These are phyloP conservation scores for Magallana nippona DNA, from an alignment of 2,888 invertebrate genomes.

Conservation along the genomic window DNA sequence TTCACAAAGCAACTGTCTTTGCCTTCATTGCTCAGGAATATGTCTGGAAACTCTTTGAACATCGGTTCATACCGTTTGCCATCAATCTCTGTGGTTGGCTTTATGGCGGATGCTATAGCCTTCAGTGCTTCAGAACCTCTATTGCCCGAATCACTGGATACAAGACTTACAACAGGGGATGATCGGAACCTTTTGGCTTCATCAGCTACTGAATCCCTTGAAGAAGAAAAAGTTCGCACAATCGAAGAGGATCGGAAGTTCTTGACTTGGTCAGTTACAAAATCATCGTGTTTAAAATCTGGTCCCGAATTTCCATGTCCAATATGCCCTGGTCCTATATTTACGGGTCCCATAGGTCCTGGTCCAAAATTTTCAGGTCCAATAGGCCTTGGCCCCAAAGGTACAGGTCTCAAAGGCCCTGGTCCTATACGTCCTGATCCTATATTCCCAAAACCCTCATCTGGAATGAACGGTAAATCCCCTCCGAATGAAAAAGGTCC, in stretches of 20 bases:
- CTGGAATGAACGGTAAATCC: not conserved
- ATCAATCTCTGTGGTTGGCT: not conserved
- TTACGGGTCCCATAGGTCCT: no score
- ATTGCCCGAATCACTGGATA: not conserved
- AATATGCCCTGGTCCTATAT: no score
- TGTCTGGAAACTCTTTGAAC: constrained; percentile 6
- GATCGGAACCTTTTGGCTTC: not conserved
- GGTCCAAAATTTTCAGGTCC: no score
- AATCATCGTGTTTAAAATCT: not conserved
- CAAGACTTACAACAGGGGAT: not conserved
- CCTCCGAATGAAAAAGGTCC: not conserved
- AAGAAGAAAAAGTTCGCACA: not conserved
- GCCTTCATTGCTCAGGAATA: constrained; percentile 15
- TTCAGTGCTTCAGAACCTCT: not conserved
- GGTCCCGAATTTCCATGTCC: no score
- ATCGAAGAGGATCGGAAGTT: not conserved
- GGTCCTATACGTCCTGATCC: not conserved
- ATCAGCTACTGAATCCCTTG: not conserved
- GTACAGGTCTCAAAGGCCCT: no score
- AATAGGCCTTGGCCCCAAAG: no score
- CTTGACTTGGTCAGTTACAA: not conserved
- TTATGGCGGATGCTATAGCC: not conserved
- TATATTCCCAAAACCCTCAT: not conserved
- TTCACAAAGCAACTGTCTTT: constrained; percentile 24
- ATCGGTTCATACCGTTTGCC: constrained; percentile 18